Evolutionary conservation across 2,888 invertebrate species (phyloP).

Genomic region (Eupithecia centaureata): DNA sequence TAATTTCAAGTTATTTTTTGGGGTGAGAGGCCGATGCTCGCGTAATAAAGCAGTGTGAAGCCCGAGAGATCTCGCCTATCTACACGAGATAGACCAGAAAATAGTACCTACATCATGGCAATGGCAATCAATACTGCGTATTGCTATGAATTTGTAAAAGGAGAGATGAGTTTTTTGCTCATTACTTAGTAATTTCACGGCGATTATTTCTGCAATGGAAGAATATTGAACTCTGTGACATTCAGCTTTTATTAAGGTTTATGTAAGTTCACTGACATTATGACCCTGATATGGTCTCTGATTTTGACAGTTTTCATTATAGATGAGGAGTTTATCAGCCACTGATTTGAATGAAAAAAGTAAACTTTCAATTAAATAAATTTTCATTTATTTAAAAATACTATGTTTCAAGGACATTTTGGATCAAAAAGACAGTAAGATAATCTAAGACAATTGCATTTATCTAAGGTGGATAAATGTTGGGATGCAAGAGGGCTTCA

Average conservation of each 20-base stretch:
- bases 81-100: not conserved
- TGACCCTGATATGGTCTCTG: not conserved
- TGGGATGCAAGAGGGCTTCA: too few species aligned
- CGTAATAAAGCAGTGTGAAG: too few species aligned
- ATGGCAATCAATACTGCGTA: conserved; percentile 1
- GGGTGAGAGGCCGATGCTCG: too few species aligned
- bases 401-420: too few species aligned
- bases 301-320: not conserved
- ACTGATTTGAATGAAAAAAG: not conserved
- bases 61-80: too few species aligned
- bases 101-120: not conserved
- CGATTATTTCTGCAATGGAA: not conserved
- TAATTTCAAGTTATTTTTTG: too few species aligned
- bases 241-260: not conserved
- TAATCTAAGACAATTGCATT: too few species aligned
- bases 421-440: too few species aligned
- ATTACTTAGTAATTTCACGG: not conserved
- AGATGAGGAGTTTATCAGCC: not conserved
- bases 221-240: not conserved
- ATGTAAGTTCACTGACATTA: not conserved
- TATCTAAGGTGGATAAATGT: too few species aligned
- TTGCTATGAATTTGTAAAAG: not conserved
- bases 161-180: not conserved
- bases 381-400: too few species aligned
- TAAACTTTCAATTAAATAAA: too few species aligned